phyloP scores from a whole-genome alignment of 2,113 vertebrate species.

The Hyperopisus bebe region DNA sequence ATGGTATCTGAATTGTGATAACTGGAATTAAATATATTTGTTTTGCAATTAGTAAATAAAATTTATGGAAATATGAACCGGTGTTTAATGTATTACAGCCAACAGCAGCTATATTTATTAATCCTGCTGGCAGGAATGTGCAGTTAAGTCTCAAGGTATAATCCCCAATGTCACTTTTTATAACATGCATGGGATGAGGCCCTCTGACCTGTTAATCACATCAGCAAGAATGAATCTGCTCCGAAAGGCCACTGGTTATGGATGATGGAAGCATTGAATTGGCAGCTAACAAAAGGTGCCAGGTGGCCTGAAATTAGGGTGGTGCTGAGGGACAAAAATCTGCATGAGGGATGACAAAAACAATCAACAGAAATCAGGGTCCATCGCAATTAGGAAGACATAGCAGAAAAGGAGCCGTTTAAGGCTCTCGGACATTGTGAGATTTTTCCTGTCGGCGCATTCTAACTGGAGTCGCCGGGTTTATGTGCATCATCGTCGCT shows the following conservation, averaged over 20 bases:
- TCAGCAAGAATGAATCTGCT: background rate
- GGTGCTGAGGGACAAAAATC: background rate
- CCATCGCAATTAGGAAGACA: background rate
- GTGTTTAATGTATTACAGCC: background rate
- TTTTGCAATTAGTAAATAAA: background rate
- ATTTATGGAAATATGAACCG: background rate
- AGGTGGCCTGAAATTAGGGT: background rate
- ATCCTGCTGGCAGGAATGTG: background rate
- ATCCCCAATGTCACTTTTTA: background rate
- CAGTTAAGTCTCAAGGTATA: background rate
- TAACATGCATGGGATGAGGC: background rate
- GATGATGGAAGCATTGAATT: background rate
- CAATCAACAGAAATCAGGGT: background rate
- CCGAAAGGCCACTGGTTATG: background rate
- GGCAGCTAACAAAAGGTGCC: background rate
- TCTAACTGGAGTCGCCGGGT: background rate
- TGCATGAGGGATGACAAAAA: background rate
- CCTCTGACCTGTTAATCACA: background rate
- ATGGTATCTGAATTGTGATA: background rate
- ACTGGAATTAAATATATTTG: background rate
- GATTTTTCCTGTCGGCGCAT: background rate
- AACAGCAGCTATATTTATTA: background rate
- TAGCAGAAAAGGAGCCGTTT: background rate
- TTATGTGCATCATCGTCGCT: background rate
- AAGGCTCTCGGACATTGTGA: background rate